Evolutionary conservation across 2,888 invertebrate genomes (phyloP), one percentile per base, ranked within the genome.

Genomic region (Agonopterix arenella): DNA sequence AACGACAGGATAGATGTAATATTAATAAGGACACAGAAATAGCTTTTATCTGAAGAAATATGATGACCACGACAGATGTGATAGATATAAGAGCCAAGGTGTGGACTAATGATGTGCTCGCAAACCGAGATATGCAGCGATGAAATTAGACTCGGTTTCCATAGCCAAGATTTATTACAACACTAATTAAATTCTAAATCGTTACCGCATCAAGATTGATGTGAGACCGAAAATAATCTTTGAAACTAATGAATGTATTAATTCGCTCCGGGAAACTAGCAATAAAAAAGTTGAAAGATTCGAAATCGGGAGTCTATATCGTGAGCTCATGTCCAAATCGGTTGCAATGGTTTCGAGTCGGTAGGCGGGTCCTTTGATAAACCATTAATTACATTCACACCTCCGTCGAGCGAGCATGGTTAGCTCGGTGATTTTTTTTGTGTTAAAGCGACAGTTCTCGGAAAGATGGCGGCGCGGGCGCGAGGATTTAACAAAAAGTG

Each of bases 371-470:
- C 72, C 72, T 84, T 85, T 85, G 84, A 84, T 80, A 73, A 62
- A 71, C 76, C 80, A 85, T 88, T 81, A 82, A 85, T 88, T 86
- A 84, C 75, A 82, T 86, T 88, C 84, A 88, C 88, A 86, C 88
- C 86, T 86, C 70, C 60, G 28, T 7, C 28, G 75, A 59, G 65
- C 59, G 67, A 62, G 58, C 61, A 64, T 60, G 60, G 57, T 60
- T 61, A 62, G 55, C 63, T 65, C 11, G 11, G 55, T 50, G 56
- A 61, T 67, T 78, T 75, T 73, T 13, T 62, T 62, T 56, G 52
- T 59, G 28, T 28, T 28, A 65, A 64, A 62, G 70, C 69, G 79
- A 76, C 80, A 76, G 63, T 86, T 86, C 85, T 77, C 58, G 64
- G 85, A 85, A 86, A 69, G 64, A 70, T 65, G 74, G 73, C 73